A percentile compares a stretch with the other conserved stretches of the same genome.
phyloP scores from a whole-genome alignment of 1,140 invertebrate species.

The Adelges cooleyi region DNA sequence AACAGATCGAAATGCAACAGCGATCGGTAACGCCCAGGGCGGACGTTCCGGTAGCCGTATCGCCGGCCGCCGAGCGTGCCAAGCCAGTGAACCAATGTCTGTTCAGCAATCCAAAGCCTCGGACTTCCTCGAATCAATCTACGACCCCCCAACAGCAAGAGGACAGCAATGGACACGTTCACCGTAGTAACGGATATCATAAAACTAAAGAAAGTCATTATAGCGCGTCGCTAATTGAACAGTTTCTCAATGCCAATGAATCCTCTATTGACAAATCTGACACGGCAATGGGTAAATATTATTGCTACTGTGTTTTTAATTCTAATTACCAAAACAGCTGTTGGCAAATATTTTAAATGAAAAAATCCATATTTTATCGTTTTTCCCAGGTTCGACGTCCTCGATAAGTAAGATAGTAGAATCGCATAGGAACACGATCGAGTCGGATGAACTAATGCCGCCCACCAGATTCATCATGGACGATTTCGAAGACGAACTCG shows the following conservation, averaged over 20 bases:
- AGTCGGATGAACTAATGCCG: conserved; percentile 17
- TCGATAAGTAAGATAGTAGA: not conserved
- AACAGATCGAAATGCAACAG: conserved; percentile 80
- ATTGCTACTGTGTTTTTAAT: too few species aligned
- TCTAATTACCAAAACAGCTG: too few species aligned
- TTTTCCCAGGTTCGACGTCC: too few species aligned
- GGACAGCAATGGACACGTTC: not conserved
- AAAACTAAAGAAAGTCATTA: not conserved
- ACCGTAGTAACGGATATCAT: conserved; percentile 22
- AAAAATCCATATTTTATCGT: too few species aligned
- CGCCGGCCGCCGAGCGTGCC: not conserved
- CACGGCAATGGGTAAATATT: not conserved
- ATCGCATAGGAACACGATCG: not conserved
- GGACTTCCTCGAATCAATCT: not conserved
- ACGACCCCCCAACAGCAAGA: not conserved
- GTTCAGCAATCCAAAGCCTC: not conserved
- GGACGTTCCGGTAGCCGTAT: conserved; percentile 21
- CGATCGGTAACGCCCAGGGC: conserved; percentile 54
- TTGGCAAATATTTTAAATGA: too few species aligned
- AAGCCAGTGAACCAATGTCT: conserved; percentile 1
- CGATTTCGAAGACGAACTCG: conserved; percentile 21
- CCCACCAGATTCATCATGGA: conserved; percentile 15
- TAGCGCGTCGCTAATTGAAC: not conserved
- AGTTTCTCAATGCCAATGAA: conserved; percentile 11
- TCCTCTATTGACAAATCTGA: not conserved